Percentiles rank a stretch among this genome's conserved stretches.
These are phyloP conservation scores for Drosophila merina DNA, from an alignment of 2,888 invertebrate genomes.

Conservation along the genomic window DNA sequence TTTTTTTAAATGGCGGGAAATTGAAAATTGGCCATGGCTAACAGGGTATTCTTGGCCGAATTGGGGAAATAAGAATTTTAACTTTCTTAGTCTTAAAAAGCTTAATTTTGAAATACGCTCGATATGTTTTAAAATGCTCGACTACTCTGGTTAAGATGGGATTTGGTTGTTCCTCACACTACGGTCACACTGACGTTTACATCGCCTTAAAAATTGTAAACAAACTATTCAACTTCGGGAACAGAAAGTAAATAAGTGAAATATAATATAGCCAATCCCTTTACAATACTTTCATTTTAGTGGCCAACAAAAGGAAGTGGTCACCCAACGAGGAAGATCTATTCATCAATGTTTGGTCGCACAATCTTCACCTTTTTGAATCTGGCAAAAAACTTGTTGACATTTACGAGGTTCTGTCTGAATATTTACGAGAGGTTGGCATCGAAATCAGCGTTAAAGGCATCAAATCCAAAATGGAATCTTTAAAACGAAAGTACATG, in stretches of 20 bases:
- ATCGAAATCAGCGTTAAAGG: slow-evolving; percentile 3
- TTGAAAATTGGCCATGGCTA: too few relatives aligned
- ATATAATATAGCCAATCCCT: neutral
- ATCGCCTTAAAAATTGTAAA: slow-evolving; percentile 19
- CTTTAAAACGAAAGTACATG: slow-evolving; percentile 36
- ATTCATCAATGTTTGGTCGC: slow-evolving; percentile 22
- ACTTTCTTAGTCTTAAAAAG: too few relatives aligned
- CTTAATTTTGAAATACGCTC: neutral
- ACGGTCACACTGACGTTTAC: slow-evolving; percentile 12
- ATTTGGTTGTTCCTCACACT: too few relatives aligned
- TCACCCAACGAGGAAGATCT: slow-evolving; percentile 18
- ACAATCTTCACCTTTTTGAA: slow-evolving; percentile 18
- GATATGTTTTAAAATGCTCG: neutral
- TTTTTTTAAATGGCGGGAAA: too few relatives aligned
- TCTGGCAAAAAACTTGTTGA: slow-evolving; percentile 9
- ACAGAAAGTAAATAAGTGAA: neutral
- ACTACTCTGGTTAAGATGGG: neutral
- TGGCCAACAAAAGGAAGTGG: slow-evolving; percentile 25
- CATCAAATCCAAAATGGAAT: slow-evolving; percentile 43
- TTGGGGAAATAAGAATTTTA: too few relatives aligned
- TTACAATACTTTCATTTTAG: neutral
- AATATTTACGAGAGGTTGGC: slow-evolving; percentile 25
- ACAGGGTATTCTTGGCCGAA: too few relatives aligned
- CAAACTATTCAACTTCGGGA: slow-evolving; percentile 2
- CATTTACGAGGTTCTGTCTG: slow-evolving; percentile 12